Base-by-base conservation (phyloP, 2,113 vertebrate species). In the Dromiciops gliroides region DNA sequence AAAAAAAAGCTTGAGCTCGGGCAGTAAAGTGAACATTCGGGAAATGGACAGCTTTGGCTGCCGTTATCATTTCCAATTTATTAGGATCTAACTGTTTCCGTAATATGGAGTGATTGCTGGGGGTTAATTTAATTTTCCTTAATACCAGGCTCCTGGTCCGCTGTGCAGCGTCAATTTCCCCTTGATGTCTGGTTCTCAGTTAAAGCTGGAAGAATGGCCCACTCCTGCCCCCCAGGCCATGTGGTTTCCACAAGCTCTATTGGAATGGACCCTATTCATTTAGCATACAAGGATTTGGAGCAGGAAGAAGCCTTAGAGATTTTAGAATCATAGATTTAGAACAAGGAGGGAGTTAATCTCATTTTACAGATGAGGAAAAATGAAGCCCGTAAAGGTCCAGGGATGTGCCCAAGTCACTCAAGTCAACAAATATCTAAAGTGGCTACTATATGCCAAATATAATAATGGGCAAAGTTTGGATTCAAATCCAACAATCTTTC, bases 81-180 rank as follows among this genome's bases (percentile, higher is more conserved):
- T 98, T 98, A 98, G 97, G 96, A 97, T 98, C 97, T 98, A 97
- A 96, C 97, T 91, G 92, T 97, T 97, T 98, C 97, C 97, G 97
- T 97, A 97, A 98, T 97, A 97, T 95, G 95, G 91, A 94, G 91
- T 95, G 96, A 94, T 97, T 98, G 98, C 97, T 97, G 92, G 96
- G 97, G 98, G 98, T 98, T 98, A 98, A 98, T 98, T 98, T 98
- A 98, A 98, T 98, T 97, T 97, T 96, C 97, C 97, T 95, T 97
- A 98, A 97, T 97, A 91, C 94, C 97, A 83, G 97, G 96, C 93
- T 95, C 95, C 48, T 1, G 95, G 97, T 96, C 97, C 97, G 95
- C 67, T 97, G 97, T 93, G 12, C 96, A 93, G 97, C 95, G 97
- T 97, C 96, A 97, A 98, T 98, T 98, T 97, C 97, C 96, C 97